Percentiles rank a stretch among this genome's conserved stretches.
These are phyloP conservation scores for Cygnus olor DNA, from an alignment of 2,797 vertebrate genomes.

Conservation along the genomic window DNA sequence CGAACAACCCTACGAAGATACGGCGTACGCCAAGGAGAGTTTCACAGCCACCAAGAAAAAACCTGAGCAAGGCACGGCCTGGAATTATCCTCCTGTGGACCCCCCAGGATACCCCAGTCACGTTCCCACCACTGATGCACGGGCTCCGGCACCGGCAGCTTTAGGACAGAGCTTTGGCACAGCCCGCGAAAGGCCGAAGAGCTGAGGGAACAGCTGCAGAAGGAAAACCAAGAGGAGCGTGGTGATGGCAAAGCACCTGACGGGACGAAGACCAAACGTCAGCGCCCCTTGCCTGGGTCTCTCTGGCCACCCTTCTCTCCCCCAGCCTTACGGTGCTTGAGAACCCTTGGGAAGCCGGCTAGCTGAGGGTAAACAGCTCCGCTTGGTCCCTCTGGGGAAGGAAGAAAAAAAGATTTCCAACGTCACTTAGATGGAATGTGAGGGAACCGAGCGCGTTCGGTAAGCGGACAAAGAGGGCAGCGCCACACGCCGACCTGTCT, in stretches of 20 bases:
- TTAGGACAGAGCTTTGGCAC: not conserved
- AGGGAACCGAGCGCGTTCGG: not conserved
- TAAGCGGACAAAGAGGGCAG: not conserved
- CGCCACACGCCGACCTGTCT: not conserved
- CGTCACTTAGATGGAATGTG: constrained; percentile 44
- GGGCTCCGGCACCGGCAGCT: not conserved
- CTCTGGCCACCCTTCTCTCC: not conserved
- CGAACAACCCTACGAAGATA: not conserved
- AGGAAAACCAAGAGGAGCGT: not conserved
- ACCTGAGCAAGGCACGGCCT: not conserved
- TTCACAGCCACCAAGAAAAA: not conserved
- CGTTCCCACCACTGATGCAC: rapidly evolving
- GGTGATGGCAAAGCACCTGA: not conserved
- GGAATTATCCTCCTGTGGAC: not conserved
- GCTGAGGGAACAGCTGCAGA: rapidly evolving
- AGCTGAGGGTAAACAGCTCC: constrained; percentile 28
- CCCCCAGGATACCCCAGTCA: not conserved
- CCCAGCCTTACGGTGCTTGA: not conserved
- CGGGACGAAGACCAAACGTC: not conserved
- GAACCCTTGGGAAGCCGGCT: not conserved
- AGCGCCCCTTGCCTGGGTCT: not conserved
- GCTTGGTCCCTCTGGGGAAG: constrained; percentile 5
- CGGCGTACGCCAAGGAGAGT: rapidly evolving
- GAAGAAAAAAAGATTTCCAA: constrained; percentile 30
- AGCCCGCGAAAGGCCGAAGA: not conserved